phyloP scores from a whole-genome alignment of 1,140 invertebrate genomes.

The Ceratina australensis region DNA sequence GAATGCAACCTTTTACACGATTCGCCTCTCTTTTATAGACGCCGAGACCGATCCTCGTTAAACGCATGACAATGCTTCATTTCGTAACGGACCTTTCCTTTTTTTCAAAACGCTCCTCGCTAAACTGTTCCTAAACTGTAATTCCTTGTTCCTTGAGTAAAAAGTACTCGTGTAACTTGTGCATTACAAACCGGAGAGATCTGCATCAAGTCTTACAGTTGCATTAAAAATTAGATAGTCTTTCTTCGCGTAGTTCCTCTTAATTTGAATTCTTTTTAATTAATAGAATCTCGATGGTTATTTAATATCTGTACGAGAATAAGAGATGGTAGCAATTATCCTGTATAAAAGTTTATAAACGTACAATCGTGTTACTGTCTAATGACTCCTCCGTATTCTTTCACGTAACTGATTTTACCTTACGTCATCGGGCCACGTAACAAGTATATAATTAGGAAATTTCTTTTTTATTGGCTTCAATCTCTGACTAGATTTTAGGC shows the following conservation, averaged over 20 bases:
- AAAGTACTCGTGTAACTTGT: background rate
- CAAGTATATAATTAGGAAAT: constrained; percentile 40
- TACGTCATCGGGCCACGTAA: constrained; percentile 52
- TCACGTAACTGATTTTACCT: constrained; percentile 15
- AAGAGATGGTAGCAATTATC: background rate
- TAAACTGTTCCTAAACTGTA: background rate
- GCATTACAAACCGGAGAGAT: too few relatives aligned
- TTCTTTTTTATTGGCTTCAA: constrained; percentile 31
- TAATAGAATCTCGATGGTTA: too few relatives aligned
- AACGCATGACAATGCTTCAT: constrained; percentile 5
- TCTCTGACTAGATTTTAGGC: background rate
- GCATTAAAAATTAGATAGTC: too few relatives aligned
- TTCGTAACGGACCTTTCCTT: constrained; percentile 37
- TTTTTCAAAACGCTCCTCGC: background rate
- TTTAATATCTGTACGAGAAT: too few relatives aligned
- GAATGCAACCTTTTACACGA: constrained; percentile 2
- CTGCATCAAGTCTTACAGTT: too few relatives aligned
- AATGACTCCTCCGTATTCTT: background rate
- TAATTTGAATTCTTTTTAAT: too few relatives aligned
- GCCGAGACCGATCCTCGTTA: background rate
- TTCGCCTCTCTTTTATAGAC: constrained; percentile 45
- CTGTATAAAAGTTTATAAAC: background rate
- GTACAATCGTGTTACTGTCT: background rate
- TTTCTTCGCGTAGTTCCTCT: too few relatives aligned
- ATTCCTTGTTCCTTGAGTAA: too few relatives aligned